phyloP scores from a whole-genome alignment of 1,140 invertebrate species.

The Pantala flavescens region DNA sequence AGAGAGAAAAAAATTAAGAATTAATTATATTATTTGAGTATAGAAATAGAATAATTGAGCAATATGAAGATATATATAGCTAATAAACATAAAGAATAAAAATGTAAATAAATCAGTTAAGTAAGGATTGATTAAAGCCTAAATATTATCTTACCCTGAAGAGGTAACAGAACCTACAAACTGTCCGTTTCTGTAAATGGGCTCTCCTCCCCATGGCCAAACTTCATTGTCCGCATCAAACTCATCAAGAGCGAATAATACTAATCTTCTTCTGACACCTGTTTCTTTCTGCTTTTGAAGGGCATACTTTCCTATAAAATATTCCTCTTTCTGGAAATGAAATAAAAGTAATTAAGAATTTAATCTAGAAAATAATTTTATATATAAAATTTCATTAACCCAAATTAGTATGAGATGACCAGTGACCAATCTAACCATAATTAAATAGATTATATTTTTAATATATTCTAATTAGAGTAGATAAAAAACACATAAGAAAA shows the following conservation, averaged over 20 bases:
- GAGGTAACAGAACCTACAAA: slow-evolving; percentile 67
- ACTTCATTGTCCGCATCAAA: slow-evolving; percentile 60
- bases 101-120: no score
- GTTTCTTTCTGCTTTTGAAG: slow-evolving; percentile 54
- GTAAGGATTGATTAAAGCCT: no score
- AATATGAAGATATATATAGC: no score
- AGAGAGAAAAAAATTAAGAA: slow-evolving; percentile 16
- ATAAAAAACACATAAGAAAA: no score
- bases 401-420: no score
- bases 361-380: slow-evolving; percentile 14
- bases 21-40: background rate
- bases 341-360: slow-evolving; percentile 19
- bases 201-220: slow-evolving; percentile 75
- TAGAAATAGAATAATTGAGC: background rate
- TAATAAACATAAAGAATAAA: no score
- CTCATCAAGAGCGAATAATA: slow-evolving; percentile 61
- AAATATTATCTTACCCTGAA: slow-evolving; percentile 44
- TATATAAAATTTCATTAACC: slow-evolving; percentile 21
- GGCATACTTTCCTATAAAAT: slow-evolving; percentile 65
- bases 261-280: slow-evolving; percentile 55
- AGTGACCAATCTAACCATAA: no score
- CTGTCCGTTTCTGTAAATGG: slow-evolving; percentile 56
- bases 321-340: slow-evolving; percentile 39
- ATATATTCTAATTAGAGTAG: no score
- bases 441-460: no score